Percentiles rank a stretch among this genome's conserved stretches.
Evolutionary conservation across 2,888 invertebrate genomes (phyloP).

Genomic region (Frankliniella fusca): DNA sequence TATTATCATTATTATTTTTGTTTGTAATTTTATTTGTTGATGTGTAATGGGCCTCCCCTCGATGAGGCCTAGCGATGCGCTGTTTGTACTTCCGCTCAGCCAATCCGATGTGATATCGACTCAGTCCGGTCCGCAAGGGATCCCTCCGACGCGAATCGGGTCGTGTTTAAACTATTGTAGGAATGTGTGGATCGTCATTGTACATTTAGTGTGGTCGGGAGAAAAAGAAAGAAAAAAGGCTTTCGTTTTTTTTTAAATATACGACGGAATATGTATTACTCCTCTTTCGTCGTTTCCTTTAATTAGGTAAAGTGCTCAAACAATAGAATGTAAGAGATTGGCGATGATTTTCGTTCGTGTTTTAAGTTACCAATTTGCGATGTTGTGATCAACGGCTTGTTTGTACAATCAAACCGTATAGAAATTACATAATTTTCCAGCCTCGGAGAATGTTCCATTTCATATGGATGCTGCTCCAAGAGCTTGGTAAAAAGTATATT

Average conservation of each 20-base stretch:
- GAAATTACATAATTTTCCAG: too few species aligned
- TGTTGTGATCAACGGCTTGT: too few species aligned
- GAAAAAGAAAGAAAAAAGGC: not conserved
- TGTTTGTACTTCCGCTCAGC: too few species aligned
- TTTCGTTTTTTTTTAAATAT: not conserved
- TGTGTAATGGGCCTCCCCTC: too few species aligned
- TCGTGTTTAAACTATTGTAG: not conserved
- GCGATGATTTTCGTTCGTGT: too few species aligned
- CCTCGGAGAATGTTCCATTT: not conserved
- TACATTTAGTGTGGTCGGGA: not conserved
- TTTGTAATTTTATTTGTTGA: not conserved
- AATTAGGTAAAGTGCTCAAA: not conserved
- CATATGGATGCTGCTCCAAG: not conserved
- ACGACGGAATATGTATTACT: not conserved
- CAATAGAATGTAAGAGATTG: not conserved
- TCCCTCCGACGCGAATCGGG: too few species aligned
- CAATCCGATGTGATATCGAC: too few species aligned
- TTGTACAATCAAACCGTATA: too few species aligned
- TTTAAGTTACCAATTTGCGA: too few species aligned
- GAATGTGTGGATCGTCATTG: conserved; percentile 12
- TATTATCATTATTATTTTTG: not conserved
- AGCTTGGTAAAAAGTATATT: not conserved
- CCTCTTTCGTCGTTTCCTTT: not conserved
- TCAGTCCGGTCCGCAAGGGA: too few species aligned
- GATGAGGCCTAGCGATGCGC: too few species aligned